Conservation (phyloP, 2,113 vertebrate species). For the Proteles cristata region DNA sequence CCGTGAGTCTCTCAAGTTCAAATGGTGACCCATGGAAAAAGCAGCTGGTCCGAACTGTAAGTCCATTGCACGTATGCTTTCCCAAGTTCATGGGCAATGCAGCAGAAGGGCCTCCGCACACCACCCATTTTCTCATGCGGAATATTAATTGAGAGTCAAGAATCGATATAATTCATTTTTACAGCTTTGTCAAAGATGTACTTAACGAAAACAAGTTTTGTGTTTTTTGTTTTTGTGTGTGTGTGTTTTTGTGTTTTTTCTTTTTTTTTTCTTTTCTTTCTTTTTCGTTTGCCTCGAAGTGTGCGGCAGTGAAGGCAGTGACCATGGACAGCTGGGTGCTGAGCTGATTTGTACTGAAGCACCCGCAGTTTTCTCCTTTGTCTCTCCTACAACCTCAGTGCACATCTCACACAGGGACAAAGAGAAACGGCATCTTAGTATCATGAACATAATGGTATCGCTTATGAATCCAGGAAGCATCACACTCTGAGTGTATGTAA, state of each 20-base stretch:
- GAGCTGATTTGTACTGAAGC: fast-evolving
- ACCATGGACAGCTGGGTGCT: fast-evolving
- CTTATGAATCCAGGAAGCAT: neutral
- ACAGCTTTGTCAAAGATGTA: neutral
- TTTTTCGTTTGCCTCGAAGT: too few species aligned
- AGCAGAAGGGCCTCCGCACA: fast-evolving
- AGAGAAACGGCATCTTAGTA: too few species aligned
- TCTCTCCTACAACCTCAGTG: fast-evolving
- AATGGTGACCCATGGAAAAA: too few species aligned
- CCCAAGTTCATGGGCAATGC: fast-evolving
- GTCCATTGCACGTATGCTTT: fast-evolving
- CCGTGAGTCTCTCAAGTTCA: neutral
- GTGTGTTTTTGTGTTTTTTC: too few species aligned
- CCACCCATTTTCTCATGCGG: fast-evolving
- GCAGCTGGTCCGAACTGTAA: neutral
- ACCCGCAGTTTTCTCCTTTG: fast-evolving
- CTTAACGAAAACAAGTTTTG: neutral
- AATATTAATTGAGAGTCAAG: fast-evolving
- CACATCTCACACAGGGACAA: neutral
- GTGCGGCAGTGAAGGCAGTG: fast-evolving
- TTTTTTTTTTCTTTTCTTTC: neutral
- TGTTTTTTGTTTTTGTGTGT: too few species aligned
- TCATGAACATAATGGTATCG: neutral
- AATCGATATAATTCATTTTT: neutral
- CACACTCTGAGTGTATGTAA: neutral